These are phyloP conservation scores for Sipha flava DNA, from an alignment of 1,140 invertebrate genomes.

Conservation along the genomic window DNA sequence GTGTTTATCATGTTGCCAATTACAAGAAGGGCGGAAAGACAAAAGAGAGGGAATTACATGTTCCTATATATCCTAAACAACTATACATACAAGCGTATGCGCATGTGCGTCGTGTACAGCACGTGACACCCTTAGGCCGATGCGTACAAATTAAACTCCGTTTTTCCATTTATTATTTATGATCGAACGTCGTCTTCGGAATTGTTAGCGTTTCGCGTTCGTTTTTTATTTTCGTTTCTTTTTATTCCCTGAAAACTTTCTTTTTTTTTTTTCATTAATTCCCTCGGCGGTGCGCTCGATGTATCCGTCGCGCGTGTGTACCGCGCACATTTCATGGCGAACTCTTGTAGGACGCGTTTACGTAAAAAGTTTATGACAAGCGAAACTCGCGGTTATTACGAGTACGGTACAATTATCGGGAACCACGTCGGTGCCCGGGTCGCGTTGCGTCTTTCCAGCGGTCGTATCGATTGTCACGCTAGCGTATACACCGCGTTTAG, in stretches of 20 bases:
- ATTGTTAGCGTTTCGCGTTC: neutral
- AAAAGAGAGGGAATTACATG: neutral
- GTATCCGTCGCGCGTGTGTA: neutral
- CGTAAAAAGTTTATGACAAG: neutral
- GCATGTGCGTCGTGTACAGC: neutral
- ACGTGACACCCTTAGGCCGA: slow-evolving; percentile 31
- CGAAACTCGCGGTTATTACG: neutral
- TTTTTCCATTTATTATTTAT: slow-evolving; percentile 31
- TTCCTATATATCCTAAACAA: neutral
- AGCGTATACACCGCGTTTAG: no score
- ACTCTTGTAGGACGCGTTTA: neutral
- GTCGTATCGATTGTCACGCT: no score
- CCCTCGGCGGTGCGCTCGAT: neutral
- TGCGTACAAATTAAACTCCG: slow-evolving; percentile 25
- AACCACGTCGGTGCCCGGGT: neutral
- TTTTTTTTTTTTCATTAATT: slow-evolving; percentile 1
- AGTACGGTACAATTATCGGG: neutral
- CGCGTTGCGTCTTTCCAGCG: no score
- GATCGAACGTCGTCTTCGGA: slow-evolving; percentile 15
- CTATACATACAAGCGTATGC: no score
- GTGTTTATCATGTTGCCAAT: slow-evolving; percentile 31
- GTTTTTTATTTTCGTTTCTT: neutral
- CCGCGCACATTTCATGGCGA: neutral
- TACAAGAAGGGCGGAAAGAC: slow-evolving; percentile 12
- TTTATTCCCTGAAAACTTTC: neutral